A percentile compares a stretch with the other conserved stretches of the same genome.
phyloP scores from a whole-genome alignment of 1,140 invertebrate genomes.

The Vanessa tameamea region DNA sequence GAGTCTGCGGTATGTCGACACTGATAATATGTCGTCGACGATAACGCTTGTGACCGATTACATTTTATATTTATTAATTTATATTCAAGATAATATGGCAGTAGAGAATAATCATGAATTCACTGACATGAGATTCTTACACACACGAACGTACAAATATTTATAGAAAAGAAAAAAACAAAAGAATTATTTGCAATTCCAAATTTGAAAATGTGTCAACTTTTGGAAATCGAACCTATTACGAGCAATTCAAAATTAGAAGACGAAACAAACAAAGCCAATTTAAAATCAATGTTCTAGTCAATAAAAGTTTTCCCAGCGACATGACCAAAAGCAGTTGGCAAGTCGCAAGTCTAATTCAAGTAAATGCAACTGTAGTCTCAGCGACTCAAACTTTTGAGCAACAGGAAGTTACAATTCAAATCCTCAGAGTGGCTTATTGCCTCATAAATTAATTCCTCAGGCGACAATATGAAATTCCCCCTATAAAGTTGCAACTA shows the following conservation, averaged over 20 bases:
- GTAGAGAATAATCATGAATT: too few species aligned
- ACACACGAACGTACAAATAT: too few species aligned
- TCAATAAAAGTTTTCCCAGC: conserved; percentile 4
- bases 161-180: too few species aligned
- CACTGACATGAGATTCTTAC: too few species aligned
- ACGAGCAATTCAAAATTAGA: neutral
- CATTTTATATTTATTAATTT: too few species aligned
- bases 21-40: too few species aligned
- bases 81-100: too few species aligned
- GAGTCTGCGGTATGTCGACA: too few species aligned
- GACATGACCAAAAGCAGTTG: neutral
- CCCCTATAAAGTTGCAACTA: neutral
- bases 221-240: neutral
- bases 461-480: conserved; percentile 24
- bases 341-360: conserved; percentile 14
- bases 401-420: conserved; percentile 16
- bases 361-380: conserved; percentile 5
- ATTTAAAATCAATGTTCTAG: neutral
- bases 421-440: conserved; percentile 22
- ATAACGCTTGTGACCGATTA: too few species aligned
- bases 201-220: too few species aligned
- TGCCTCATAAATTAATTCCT: conserved; percentile 28
- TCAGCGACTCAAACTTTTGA: conserved; percentile 2
- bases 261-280: neutral
- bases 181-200: too few species aligned